Percentiles rank a stretch among this genome's conserved stretches.
phyloP scores from a whole-genome alignment of 2,797 vertebrate species.

The Erethizon dorsatum region DNA sequence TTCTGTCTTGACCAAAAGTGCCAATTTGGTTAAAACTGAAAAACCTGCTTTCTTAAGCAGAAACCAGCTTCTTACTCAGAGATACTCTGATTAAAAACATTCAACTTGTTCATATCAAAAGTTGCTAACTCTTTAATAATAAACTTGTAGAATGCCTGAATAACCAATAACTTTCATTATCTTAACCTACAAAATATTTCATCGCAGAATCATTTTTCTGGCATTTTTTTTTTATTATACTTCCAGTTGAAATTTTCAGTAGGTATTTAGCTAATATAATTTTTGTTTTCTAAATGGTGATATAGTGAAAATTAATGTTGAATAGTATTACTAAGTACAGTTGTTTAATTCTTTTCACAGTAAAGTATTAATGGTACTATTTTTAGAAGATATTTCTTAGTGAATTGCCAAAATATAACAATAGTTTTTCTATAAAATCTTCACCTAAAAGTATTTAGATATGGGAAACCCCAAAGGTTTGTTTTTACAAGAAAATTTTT shows the following conservation, averaged over 20 bases:
- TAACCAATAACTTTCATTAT: constrained; percentile 36
- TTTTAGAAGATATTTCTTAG: constrained; percentile 11
- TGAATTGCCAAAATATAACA: constrained; percentile 39
- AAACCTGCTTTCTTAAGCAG: constrained; percentile 86
- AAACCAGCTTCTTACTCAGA: constrained; percentile 80
- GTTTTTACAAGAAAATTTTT: constrained; percentile 65
- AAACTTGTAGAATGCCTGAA: constrained; percentile 68
- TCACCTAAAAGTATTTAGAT: constrained; percentile 53
- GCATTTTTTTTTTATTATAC: constrained; percentile 48
- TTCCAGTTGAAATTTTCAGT: constrained; percentile 56
- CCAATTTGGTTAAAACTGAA: constrained; percentile 88
- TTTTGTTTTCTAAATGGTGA: constrained; percentile 64
- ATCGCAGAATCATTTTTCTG: constrained; percentile 53
- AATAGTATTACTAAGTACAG: constrained; percentile 41
- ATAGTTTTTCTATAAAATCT: constrained; percentile 42
- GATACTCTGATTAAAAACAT: constrained; percentile 83
- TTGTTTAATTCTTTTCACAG: constrained; percentile 65
- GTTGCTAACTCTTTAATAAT: constrained; percentile 49
- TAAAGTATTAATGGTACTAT: constrained; percentile 52
- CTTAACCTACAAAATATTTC: constrained; percentile 62
- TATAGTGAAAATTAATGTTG: constrained; percentile 55
- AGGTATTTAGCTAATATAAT: constrained; percentile 44
- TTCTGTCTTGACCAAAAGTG: constrained; percentile 81
- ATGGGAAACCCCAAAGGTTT: constrained; percentile 24
- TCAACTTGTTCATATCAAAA: constrained; percentile 70